Evolutionary conservation across 2,113 vertebrate genomes (phyloP).

Genomic region (Tricholaema leucomelas): DNA sequence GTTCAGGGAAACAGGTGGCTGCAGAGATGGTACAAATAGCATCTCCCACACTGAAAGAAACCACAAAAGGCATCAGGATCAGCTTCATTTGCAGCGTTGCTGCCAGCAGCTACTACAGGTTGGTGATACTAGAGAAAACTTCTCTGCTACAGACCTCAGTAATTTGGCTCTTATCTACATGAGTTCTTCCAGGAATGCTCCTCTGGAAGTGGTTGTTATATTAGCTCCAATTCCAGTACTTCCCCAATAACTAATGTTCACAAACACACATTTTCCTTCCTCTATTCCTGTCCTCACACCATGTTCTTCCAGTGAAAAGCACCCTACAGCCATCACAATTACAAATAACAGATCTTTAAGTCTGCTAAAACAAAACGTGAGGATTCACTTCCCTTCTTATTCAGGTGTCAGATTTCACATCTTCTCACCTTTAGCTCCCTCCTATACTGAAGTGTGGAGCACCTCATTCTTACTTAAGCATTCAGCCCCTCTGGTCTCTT

Average conservation of each 20-base stretch:
- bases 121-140: neutral
- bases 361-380: neutral
- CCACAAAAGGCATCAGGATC: neutral
- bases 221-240: neutral
- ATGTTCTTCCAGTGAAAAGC: neutral
- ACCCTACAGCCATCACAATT: neutral
- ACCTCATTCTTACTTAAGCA: neutral
- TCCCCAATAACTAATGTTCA: neutral
- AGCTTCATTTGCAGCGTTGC: neutral
- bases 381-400: neutral
- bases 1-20: constrained; percentile 92
- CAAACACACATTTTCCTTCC: neutral
- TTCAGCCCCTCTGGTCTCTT: neutral
- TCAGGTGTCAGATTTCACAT: neutral
- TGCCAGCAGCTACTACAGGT: neutral
- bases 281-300: neutral
- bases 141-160: neutral
- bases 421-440: neutral
- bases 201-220: neutral
- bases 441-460: neutral
- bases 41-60: constrained; percentile 87
- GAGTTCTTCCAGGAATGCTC: neutral
- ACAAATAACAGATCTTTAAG: neutral
- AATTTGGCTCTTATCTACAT: neutral
- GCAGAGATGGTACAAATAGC: constrained; percentile 94